Evolutionary conservation across 2,113 vertebrate species (phyloP).

Genomic region (Tragelaphus buxtoni): DNA sequence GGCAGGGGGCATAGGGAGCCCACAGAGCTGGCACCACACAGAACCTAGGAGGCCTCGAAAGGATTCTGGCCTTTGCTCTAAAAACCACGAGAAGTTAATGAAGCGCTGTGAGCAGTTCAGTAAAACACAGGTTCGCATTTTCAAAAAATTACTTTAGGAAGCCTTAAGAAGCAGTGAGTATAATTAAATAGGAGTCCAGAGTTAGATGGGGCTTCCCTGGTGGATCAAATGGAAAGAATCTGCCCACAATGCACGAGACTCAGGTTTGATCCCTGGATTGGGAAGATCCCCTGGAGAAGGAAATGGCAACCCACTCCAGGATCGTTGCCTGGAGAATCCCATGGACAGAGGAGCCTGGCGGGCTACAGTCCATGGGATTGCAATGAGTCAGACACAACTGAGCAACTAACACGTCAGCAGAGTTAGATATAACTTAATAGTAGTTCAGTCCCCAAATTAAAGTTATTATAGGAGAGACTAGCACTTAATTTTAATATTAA

Average conservation of each 20-base stretch:
- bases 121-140: neutral
- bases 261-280: neutral
- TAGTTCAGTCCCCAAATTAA: conserved; percentile 72
- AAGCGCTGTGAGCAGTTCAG: neutral
- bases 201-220: conserved; percentile 67
- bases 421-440: conserved; percentile 77
- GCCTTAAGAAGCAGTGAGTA: conserved; percentile 85
- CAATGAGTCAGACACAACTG: neutral
- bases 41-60: neutral
- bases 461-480: conserved; percentile 78
- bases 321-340: neutral
- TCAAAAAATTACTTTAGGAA: conserved; percentile 83
- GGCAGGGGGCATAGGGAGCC: fast-evolving
- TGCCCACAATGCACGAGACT: neutral
- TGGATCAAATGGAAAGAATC: neutral
- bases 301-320: neutral
- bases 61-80: neutral
- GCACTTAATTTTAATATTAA: conserved; percentile 68
- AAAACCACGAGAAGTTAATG: neutral
- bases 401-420: conserved; percentile 45
- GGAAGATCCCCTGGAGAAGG: neutral
- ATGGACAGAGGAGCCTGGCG: neutral
- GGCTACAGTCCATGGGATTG: neutral
- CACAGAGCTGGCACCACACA: fast-evolving
- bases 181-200: conserved; percentile 79